Percentiles rank a stretch among this genome's conserved stretches.
Conservation (phyloP, 2,797 vertebrate genomes). For the Brotula barbata region DNA sequence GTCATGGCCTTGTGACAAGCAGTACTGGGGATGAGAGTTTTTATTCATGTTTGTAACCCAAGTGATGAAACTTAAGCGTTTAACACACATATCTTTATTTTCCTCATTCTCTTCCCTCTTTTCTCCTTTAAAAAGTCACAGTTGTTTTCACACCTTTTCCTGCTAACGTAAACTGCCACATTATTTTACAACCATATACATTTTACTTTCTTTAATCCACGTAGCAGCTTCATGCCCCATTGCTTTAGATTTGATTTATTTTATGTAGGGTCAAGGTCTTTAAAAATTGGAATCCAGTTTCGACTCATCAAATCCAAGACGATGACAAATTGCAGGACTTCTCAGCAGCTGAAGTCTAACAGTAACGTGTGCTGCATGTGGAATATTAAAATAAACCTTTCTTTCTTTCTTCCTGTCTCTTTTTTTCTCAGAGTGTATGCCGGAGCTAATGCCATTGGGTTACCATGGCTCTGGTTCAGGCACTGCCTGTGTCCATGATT, state of each 20-base stretch:
- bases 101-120: slow-evolving; percentile 24
- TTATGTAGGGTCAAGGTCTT: too few relatives aligned
- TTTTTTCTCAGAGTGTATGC: slow-evolving; percentile 70
- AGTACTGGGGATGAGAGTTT: too few relatives aligned
- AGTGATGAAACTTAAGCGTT: slow-evolving; percentile 54
- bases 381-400: slow-evolving; percentile 7
- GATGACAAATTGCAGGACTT: too few relatives aligned
- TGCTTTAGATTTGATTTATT: too few relatives aligned
- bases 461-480: slow-evolving; percentile 95
- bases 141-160: neutral
- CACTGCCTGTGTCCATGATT: slow-evolving; percentile 84
- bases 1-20: slow-evolving; percentile 25
- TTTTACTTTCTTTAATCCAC: too few relatives aligned
- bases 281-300: too few relatives aligned
- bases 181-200: too few relatives aligned
- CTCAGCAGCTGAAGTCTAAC: slow-evolving; percentile 8
- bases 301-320: too few relatives aligned
- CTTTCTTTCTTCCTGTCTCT: slow-evolving; percentile 8
- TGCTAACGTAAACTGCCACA: too few relatives aligned
- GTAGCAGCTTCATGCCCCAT: too few relatives aligned
- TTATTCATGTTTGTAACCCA: too few relatives aligned
- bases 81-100: slow-evolving; percentile 63
- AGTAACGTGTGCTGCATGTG: slow-evolving; percentile 7
- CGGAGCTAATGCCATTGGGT: slow-evolving; percentile 66
- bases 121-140: slow-evolving; percentile 33